phyloP scores from a whole-genome alignment of 2,113 vertebrate genomes.

The Origma solitaria region DNA sequence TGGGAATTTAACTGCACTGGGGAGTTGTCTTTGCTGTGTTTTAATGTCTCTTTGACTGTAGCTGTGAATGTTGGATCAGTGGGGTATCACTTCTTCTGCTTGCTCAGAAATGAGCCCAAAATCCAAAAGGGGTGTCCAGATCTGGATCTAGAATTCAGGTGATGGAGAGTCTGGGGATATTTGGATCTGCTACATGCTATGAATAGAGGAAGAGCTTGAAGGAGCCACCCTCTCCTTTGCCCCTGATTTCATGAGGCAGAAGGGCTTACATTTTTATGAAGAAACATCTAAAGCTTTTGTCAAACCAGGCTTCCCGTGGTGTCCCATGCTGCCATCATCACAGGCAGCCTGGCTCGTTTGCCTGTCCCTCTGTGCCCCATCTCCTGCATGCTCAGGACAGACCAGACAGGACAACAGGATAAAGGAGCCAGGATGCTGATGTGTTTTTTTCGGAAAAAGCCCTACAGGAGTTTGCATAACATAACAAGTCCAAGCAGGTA shows the following conservation, averaged over 20 bases:
- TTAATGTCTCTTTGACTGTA: background rate
- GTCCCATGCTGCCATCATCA: background rate
- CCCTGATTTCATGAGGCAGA: background rate
- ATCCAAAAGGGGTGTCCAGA: background rate
- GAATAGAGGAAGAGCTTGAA: background rate
- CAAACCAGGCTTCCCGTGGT: rapidly evolving
- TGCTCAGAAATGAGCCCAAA: background rate
- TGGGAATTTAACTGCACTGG: background rate
- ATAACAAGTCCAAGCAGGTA: slow-evolving; percentile 21
- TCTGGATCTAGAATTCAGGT: background rate
- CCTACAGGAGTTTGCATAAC: background rate
- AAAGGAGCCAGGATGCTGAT: background rate
- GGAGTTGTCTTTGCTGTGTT: background rate
- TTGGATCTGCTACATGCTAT: background rate
- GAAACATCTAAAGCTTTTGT: background rate
- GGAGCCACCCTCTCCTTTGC: background rate
- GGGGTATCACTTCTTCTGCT: background rate
- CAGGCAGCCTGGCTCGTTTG: background rate
- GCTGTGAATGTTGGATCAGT: background rate
- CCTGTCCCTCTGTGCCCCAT: background rate
- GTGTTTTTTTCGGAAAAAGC: background rate
- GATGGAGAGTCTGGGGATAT: background rate
- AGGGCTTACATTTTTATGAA: background rate
- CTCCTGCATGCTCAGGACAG: background rate
- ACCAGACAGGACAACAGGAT: background rate